phyloP scores from a whole-genome alignment of 2,888 invertebrate species.

The Meliscaeva auricollis region DNA sequence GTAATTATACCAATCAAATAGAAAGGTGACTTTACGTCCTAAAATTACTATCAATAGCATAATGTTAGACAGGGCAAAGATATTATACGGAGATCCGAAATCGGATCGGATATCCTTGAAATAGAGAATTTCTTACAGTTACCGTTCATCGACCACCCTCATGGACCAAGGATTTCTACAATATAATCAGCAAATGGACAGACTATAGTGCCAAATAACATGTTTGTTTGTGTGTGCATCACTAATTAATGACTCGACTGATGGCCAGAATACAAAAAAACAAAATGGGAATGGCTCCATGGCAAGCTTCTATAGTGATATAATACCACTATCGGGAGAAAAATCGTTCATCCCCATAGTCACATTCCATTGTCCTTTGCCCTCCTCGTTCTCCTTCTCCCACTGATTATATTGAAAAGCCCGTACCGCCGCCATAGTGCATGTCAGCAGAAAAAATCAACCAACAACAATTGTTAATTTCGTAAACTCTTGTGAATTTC shows the following conservation, averaged over 20 bases:
- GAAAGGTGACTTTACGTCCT: conserved; percentile 7
- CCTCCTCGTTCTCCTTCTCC: neutral
- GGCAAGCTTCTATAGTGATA: conserved; percentile 34
- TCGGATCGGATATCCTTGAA: conserved; percentile 11
- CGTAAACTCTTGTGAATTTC: conserved; percentile 50
- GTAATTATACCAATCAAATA: conserved; percentile 46
- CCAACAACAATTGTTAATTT: conserved; percentile 51
- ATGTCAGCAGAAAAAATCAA: conserved; percentile 50
- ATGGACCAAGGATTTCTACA: conserved; percentile 5
- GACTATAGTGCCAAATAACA: conserved; percentile 23
- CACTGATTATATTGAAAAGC: neutral
- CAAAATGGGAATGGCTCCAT: conserved; percentile 23
- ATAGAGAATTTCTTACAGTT: conserved; percentile 9
- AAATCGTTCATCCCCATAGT: conserved; percentile 7
- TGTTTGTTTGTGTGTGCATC: conserved; percentile 25
- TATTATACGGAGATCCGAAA: conserved; percentile 14
- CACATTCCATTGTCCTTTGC: neutral
- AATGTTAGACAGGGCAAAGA: neutral
- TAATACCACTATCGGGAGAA: conserved; percentile 38
- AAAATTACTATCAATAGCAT: neutral
- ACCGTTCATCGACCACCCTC: conserved; percentile 3
- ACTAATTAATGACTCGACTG: conserved; percentile 43
- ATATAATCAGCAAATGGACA: conserved; percentile 54
- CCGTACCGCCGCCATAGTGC: too few species aligned
- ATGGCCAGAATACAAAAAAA: neutral